phyloP scores from a whole-genome alignment of 2,888 invertebrate genomes.

The Zygaena filipendulae region DNA sequence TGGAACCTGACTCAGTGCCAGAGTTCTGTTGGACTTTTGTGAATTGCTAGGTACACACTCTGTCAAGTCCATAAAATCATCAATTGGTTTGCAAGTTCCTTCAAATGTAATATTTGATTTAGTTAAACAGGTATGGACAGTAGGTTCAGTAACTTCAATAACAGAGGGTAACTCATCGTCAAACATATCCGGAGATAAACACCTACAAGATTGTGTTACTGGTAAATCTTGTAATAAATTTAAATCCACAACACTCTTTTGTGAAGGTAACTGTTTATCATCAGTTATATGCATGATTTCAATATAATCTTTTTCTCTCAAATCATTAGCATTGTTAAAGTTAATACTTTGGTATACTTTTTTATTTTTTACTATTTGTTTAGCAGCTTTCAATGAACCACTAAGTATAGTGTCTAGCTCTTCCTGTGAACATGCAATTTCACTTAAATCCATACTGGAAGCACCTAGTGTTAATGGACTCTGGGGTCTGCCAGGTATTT shows the following conservation, averaged over 20 bases:
- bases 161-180: slow-evolving; percentile 40
- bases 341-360: background rate
- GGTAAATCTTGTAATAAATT: background rate
- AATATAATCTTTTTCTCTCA: background rate
- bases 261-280: background rate
- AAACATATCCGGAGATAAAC: slow-evolving; percentile 57
- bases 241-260: background rate
- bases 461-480: slow-evolving; percentile 46
- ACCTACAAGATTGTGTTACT: slow-evolving; percentile 23
- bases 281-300: background rate
- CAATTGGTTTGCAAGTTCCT: slow-evolving; percentile 16
- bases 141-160: background rate
- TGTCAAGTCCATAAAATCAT: slow-evolving; percentile 33
- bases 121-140: slow-evolving; percentile 9
- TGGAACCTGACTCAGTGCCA: background rate
- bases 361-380: slow-evolving; percentile 25
- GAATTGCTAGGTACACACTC: slow-evolving; percentile 24
- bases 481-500: slow-evolving; percentile 71
- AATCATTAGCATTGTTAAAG: too few relatives aligned
- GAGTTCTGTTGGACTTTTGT: slow-evolving; percentile 8
- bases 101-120: slow-evolving; percentile 13
- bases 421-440: slow-evolving; percentile 37
- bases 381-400: slow-evolving; percentile 31
- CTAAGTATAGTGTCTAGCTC: slow-evolving; percentile 46
- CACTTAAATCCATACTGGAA: slow-evolving; percentile 29